These are phyloP conservation scores for Lepus americanus DNA, from an alignment of 2,113 vertebrate genomes.

Conservation along the genomic window DNA sequence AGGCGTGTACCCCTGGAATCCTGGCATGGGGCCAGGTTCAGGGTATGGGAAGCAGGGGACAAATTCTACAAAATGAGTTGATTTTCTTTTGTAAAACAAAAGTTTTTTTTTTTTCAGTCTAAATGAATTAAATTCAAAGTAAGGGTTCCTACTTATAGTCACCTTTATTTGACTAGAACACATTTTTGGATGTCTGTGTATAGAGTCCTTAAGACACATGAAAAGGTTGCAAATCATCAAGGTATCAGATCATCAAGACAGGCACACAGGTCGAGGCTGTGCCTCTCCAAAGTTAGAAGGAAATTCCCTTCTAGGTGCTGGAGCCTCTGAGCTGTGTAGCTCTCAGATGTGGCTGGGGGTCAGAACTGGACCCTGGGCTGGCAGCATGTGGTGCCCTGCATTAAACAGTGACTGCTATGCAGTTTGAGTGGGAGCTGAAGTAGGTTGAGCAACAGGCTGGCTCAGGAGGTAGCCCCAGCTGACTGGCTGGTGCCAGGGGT, in stretches of 20 bases:
- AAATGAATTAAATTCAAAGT: background rate
- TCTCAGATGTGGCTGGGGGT: accelerated
- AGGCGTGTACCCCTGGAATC: background rate
- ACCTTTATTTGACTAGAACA: background rate
- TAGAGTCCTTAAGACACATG: background rate
- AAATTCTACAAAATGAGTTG: background rate
- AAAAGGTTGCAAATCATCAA: background rate
- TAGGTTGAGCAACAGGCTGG: background rate
- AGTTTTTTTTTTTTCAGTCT: background rate
- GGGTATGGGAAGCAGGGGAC: conserved; percentile 42
- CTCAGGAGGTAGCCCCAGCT: background rate
- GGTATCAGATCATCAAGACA: background rate
- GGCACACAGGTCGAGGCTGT: background rate
- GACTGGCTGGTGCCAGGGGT: background rate
- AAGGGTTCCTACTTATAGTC: background rate
- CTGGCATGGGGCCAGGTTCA: background rate
- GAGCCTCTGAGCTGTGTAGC: background rate
- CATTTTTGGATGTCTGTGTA: background rate
- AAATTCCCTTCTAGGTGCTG: too few species aligned
- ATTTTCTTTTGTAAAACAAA: conserved; percentile 54
- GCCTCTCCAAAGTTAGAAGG: background rate
- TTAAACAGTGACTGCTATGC: accelerated
- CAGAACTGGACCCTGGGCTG: background rate
- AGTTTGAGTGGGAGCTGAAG: background rate
- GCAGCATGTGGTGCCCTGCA: background rate